phyloP scores from a whole-genome alignment of 2,888 invertebrate genomes.

The Deilephila porcellus region DNA sequence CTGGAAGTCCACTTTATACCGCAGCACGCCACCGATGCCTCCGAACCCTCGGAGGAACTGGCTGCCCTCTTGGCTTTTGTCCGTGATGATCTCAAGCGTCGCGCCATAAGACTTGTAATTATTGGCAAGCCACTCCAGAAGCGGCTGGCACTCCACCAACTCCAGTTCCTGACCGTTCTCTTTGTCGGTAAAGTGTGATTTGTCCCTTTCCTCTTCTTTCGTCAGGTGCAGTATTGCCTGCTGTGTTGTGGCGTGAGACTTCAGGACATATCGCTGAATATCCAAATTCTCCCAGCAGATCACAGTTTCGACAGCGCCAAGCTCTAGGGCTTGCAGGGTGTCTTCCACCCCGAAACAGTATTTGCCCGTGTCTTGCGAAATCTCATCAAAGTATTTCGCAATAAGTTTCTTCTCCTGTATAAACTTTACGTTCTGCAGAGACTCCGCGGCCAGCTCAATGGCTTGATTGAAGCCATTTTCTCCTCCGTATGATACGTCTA shows the following conservation, averaged over 20 bases:
- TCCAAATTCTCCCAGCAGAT: conserved; percentile 99
- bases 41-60: conserved; percentile 99
- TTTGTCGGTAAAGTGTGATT: conserved; percentile 99
- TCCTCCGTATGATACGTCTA: conserved; percentile 99
- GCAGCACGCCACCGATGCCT: conserved; percentile 99
- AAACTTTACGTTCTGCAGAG: conserved; percentile 99
- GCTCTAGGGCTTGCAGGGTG: conserved; percentile 97
- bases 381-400: conserved; percentile 92
- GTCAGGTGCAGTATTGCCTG: conserved; percentile 97
- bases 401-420: conserved; percentile 99
- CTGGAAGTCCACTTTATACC: conserved; percentile 99
- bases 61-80: conserved; percentile 99
- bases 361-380: conserved; percentile 98
- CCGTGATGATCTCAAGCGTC: conserved; percentile 99
- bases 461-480: conserved; percentile 99
- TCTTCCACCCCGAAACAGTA: conserved; percentile 99
- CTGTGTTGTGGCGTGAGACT: conserved; percentile 94
- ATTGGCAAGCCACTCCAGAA: conserved; percentile 99
- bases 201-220: conserved; percentile 99
- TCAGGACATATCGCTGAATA: conserved; percentile 97
- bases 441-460: conserved; percentile 99
- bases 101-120: conserved; percentile 99
- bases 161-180: conserved; percentile 99
- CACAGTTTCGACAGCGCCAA: conserved; percentile 98
- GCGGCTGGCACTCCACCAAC: conserved; percentile 97